Conservation (phyloP, 1,140 invertebrate genomes). For the Notospermus geniculatus region DNA sequence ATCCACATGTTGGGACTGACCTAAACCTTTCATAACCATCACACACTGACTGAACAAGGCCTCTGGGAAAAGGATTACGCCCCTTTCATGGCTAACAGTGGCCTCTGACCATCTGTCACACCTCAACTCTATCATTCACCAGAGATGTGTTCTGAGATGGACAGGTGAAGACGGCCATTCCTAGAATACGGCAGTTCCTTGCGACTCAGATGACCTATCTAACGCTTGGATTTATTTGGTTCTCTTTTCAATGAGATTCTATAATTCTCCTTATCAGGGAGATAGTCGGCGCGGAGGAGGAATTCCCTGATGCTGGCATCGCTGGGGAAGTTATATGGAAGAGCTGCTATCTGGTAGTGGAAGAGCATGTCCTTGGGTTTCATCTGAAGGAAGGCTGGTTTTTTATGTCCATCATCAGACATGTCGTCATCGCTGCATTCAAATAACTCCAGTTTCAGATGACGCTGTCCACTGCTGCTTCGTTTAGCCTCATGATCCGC, state of each 20-base stretch:
- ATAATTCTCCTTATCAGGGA: constrained; percentile 5
- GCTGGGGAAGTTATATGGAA: constrained; percentile 5
- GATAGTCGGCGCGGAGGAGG: constrained; percentile 3
- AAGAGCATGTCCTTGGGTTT: constrained; percentile 10
- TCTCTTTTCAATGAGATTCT: constrained; percentile 1
- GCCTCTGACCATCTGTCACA: no score
- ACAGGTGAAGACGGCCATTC: no score
- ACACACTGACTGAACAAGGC: no score
- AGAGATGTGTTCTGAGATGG: no score
- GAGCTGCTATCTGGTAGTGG: constrained; percentile 8
- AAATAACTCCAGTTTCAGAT: background rate
- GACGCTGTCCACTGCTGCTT: background rate
- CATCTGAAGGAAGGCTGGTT: constrained; percentile 4
- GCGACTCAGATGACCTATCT: no score
- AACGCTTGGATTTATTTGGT: background rate
- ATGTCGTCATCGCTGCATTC: constrained; percentile 6
- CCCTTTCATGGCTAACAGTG: no score
- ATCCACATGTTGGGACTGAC: no score
- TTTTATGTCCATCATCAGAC: constrained; percentile 2
- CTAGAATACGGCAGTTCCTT: no score
- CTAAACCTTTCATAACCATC: no score
- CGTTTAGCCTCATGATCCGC: background rate
- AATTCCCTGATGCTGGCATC: background rate
- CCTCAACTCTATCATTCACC: no score
- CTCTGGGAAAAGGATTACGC: no score